phyloP scores from a whole-genome alignment of 2,113 vertebrate species.

The Alaudala cheleensis region DNA sequence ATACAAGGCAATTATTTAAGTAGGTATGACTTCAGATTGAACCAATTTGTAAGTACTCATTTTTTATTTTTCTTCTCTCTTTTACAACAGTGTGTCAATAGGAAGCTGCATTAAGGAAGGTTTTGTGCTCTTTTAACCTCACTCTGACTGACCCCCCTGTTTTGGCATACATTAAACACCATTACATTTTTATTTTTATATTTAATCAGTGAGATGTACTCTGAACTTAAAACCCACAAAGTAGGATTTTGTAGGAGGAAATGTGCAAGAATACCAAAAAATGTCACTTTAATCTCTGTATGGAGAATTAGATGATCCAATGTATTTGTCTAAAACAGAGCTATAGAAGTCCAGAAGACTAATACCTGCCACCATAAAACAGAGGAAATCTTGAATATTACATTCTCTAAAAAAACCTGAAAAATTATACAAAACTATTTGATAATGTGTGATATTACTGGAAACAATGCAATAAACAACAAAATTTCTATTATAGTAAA shows the following conservation, averaged over 20 bases:
- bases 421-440: neutral
- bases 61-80: constrained; percentile 13
- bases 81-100: neutral
- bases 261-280: neutral
- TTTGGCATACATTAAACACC: neutral
- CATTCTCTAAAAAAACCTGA: neutral
- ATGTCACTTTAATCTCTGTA: neutral
- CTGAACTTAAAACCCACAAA: neutral
- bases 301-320: neutral
- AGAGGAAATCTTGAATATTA: neutral
- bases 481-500: neutral
- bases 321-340: neutral
- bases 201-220: neutral
- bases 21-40: constrained; percentile 13
- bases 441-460: neutral
- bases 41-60: constrained; percentile 9
- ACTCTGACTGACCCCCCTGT: neutral
- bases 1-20: constrained; percentile 18
- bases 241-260: neutral
- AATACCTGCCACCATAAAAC: neutral
- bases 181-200: neutral
- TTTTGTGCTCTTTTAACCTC: neutral
- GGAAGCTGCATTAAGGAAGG: neutral
- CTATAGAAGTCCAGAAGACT: neutral
- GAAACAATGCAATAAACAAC: neutral